These are phyloP conservation scores for Tinea trinotella DNA, from an alignment of 2,888 invertebrate genomes.

Conservation along the genomic window DNA sequence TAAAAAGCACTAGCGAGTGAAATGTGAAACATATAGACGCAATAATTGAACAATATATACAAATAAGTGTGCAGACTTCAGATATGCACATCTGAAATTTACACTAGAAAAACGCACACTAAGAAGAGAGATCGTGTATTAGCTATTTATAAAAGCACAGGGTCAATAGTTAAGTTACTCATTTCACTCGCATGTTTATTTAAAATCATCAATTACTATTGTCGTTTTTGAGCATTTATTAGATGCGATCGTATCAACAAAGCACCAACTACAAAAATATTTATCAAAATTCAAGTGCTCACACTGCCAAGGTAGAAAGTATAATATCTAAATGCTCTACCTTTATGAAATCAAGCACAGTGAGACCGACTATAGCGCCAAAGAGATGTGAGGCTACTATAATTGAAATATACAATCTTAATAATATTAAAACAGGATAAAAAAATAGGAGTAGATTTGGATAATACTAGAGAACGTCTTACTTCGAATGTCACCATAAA, in stretches of 20 bases:
- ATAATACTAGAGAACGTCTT: slow-evolving; percentile 39
- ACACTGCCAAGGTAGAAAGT: background rate
- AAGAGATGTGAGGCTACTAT: slow-evolving; percentile 40
- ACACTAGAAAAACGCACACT: background rate
- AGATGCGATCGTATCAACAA: slow-evolving; percentile 4
- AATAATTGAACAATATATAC: background rate
- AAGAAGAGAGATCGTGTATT: background rate
- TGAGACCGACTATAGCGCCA: slow-evolving; percentile 45
- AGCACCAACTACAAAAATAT: slow-evolving; percentile 7
- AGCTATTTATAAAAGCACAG: background rate
- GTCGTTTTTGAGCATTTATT: slow-evolving; percentile 7
- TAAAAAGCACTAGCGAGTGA: background rate
- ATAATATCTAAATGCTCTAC: slow-evolving; percentile 5
- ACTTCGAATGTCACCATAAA: slow-evolving; percentile 11
- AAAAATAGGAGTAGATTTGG: slow-evolving; percentile 71
- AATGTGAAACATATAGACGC: background rate
- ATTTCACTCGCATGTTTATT: background rate
- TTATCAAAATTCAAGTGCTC: slow-evolving; percentile 7
- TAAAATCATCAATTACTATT: slow-evolving; percentile 6
- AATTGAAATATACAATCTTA: slow-evolving; percentile 61
- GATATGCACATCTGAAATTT: background rate
- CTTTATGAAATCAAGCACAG: slow-evolving; percentile 48
- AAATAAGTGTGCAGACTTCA: background rate
- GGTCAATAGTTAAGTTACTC: background rate
- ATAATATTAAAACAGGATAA: slow-evolving; percentile 67